phyloP scores from a whole-genome alignment of 2,113 vertebrate species.

The Pachycephala philippinensis region DNA sequence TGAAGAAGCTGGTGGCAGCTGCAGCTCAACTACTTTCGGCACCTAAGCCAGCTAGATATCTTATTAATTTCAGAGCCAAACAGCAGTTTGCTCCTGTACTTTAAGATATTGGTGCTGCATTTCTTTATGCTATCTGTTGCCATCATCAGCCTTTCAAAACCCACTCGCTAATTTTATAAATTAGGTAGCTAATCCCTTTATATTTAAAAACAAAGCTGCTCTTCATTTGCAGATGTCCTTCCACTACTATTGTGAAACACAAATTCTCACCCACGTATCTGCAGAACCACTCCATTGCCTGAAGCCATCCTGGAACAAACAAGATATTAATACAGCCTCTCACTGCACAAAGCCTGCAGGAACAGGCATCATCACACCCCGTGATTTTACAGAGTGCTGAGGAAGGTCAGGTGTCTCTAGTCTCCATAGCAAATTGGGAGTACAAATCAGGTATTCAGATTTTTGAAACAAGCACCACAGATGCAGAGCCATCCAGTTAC shows the following conservation, averaged over 20 bases:
- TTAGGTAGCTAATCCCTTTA: not conserved
- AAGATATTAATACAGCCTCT: not conserved
- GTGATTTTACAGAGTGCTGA: not conserved
- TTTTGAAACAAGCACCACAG: not conserved
- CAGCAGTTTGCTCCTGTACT: not conserved
- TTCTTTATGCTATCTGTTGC: not conserved
- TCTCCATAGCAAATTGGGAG: not conserved
- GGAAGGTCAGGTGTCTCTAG: not conserved
- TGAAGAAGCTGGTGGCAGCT: not conserved
- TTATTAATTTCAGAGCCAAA: not conserved
- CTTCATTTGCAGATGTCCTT: not conserved
- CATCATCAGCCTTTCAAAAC: not conserved
- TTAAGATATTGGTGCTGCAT: not conserved
- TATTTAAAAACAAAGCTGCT: not conserved
- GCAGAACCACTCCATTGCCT: not conserved
- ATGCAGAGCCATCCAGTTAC: not conserved
- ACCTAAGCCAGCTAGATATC: not conserved
- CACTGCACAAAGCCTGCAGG: not conserved
- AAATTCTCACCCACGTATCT: not conserved
- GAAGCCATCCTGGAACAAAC: not conserved
- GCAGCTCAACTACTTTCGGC: not conserved
- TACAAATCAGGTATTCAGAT: not conserved
- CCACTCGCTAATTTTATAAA: not conserved
- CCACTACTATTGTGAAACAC: not conserved
- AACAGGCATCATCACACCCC: not conserved